Evolutionary conservation across 2,888 invertebrate genomes (phyloP).

Genomic region (Cerastoderma edule): DNA sequence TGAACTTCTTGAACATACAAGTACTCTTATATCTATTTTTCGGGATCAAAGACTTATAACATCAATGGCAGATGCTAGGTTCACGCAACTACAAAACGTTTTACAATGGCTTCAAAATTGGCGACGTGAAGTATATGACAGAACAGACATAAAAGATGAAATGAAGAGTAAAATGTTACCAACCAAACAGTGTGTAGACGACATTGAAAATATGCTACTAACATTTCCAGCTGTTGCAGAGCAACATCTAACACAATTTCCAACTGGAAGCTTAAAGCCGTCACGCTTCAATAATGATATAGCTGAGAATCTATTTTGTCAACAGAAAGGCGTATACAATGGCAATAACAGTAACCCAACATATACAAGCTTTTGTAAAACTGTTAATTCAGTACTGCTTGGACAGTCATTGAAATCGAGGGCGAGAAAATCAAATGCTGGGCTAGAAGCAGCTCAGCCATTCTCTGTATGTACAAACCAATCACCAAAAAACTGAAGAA

Average conservation of each 20-base stretch:
- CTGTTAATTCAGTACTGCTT: too few species aligned
- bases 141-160: not conserved
- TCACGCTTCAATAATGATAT: too few species aligned
- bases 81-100: not conserved
- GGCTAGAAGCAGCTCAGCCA: too few species aligned
- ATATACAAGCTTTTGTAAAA: too few species aligned
- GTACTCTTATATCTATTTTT: not conserved
- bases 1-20: not conserved
- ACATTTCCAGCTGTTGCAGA: not conserved
- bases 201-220: not conserved
- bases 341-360: too few species aligned
- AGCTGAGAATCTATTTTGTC: too few species aligned
- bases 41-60: not conserved
- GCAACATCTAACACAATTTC: not conserved
- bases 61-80: not conserved
- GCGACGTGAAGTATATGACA: not conserved
- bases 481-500: too few species aligned
- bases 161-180: not conserved
- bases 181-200: not conserved
- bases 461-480: too few species aligned
- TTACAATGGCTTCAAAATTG: not conserved
- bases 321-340: too few species aligned
- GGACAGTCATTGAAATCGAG: too few species aligned
- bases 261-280: too few species aligned
- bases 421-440: too few species aligned